Conservation (phyloP, 2,797 vertebrate genomes). For the Craterocephalus amniculus region DNA sequence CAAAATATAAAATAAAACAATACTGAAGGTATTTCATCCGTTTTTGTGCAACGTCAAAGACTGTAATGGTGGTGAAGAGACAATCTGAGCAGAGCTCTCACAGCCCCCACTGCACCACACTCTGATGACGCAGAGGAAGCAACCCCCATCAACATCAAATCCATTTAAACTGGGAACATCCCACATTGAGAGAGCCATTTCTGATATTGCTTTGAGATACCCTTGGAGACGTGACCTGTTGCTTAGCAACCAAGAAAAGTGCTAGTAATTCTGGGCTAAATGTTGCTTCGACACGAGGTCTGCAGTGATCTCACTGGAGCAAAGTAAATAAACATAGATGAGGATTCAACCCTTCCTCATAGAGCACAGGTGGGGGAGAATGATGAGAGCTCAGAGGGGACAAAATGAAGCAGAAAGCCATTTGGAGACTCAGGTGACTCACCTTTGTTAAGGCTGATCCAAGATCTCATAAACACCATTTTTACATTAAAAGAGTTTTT, state of each 20-base stretch:
- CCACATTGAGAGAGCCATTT: conserved; percentile 56
- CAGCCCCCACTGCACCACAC: not conserved
- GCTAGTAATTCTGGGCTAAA: conserved; percentile 68
- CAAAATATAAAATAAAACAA: not conserved
- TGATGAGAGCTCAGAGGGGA: conserved; percentile 9
- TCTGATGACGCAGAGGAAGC: conserved; percentile 40
- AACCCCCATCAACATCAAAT: conserved; percentile 55
- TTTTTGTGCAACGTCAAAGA: not conserved
- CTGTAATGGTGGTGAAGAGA: not conserved
- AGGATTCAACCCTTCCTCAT: conserved; percentile 20
- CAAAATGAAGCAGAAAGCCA: conserved; percentile 9
- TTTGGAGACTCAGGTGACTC: conserved; percentile 34
- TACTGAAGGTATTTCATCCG: not conserved
- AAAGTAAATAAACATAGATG: conserved; percentile 61
- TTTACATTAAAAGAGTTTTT: not conserved
- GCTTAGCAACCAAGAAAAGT: conserved; percentile 72
- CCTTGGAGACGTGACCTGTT: conserved; percentile 72
- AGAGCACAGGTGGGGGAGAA: conserved; percentile 1
- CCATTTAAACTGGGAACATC: conserved; percentile 65
- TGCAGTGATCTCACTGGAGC: conserved; percentile 41
- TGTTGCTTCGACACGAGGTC: conserved; percentile 43
- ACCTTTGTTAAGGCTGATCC: conserved; percentile 3
- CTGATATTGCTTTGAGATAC: conserved; percentile 67
- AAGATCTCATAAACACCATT: conserved; percentile 12
- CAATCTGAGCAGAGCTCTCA: conserved; percentile 4